These are phyloP conservation scores for Yponomeuta cagnagella DNA, from an alignment of 2,888 invertebrate genomes.

Conservation along the genomic window DNA sequence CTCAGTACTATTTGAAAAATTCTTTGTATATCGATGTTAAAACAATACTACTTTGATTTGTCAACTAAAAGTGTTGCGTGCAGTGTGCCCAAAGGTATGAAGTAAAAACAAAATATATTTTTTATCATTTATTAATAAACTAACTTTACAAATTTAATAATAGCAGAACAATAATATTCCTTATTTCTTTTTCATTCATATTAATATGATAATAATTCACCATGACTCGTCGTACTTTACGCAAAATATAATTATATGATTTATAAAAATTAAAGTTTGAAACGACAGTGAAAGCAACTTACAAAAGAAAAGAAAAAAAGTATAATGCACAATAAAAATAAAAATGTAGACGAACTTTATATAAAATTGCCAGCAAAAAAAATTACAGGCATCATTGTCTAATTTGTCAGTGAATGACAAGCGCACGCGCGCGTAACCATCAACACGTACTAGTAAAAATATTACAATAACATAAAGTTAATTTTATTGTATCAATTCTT, in stretches of 20 bases:
- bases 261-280: conserved; percentile 72
- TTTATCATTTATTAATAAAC: conserved; percentile 77
- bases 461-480: conserved; percentile 67
- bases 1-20: too few species aligned
- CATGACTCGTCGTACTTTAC: conserved; percentile 69
- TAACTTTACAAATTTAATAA: conserved; percentile 77
- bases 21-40: too few species aligned
- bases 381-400: conserved; percentile 35
- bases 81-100: neutral
- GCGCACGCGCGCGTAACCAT: conserved; percentile 22
- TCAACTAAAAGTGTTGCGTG: too few species aligned
- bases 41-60: too few species aligned
- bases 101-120: conserved; percentile 47
- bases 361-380: conserved; percentile 55
- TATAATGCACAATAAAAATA: conserved; percentile 69
- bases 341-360: conserved; percentile 36
- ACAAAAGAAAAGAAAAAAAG: conserved; percentile 56
- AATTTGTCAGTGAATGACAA: neutral
- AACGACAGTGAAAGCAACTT: conserved; percentile 74
- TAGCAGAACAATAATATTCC: conserved; percentile 77
- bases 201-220: conserved; percentile 69
- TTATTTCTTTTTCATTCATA: conserved; percentile 75
- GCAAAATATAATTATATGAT: conserved; percentile 64
- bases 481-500: conserved; percentile 72
- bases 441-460: conserved; percentile 58